Conservation (phyloP, 2,113 vertebrate genomes). For the Cichladusa arquata region DNA sequence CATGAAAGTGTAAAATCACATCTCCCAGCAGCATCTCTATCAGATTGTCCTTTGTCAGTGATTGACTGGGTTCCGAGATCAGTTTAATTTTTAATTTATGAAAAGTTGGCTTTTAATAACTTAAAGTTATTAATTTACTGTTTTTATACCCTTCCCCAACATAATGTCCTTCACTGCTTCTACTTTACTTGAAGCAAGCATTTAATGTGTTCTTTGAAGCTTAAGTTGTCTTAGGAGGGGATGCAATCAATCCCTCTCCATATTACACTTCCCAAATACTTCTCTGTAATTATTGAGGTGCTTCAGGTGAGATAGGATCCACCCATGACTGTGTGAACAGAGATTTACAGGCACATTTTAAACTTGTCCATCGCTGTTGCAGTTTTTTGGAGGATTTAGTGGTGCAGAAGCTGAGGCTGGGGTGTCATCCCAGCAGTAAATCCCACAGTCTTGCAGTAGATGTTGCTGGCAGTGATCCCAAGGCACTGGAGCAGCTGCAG, state of each 20-base stretch:
- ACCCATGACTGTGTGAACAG: background rate
- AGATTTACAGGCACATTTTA: conserved; percentile 59
- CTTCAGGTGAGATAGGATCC: background rate
- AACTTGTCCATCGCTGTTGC: conserved; percentile 48
- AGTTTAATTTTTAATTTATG: background rate
- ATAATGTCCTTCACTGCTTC: background rate
- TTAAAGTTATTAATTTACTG: background rate
- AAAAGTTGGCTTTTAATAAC: background rate
- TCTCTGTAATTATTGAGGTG: background rate
- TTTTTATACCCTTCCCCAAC: background rate
- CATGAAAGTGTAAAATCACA: background rate
- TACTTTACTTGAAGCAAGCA: background rate
- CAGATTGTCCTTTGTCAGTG: background rate
- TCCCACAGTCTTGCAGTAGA: conserved; percentile 41
- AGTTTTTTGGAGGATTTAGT: conserved; percentile 74
- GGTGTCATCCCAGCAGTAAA: conserved; percentile 73
- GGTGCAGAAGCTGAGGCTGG: conserved; percentile 58
- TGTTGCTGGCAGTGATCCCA: background rate
- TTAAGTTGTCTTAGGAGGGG: background rate
- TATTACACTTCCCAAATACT: background rate
- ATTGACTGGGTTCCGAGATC: background rate
- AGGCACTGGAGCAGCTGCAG: conserved; percentile 64
- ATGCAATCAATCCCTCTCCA: background rate
- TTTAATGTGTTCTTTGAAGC: background rate
- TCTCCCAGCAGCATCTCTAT: background rate